phyloP scores from a whole-genome alignment of 2,888 invertebrate species.

The Pseudococcus viburni region DNA sequence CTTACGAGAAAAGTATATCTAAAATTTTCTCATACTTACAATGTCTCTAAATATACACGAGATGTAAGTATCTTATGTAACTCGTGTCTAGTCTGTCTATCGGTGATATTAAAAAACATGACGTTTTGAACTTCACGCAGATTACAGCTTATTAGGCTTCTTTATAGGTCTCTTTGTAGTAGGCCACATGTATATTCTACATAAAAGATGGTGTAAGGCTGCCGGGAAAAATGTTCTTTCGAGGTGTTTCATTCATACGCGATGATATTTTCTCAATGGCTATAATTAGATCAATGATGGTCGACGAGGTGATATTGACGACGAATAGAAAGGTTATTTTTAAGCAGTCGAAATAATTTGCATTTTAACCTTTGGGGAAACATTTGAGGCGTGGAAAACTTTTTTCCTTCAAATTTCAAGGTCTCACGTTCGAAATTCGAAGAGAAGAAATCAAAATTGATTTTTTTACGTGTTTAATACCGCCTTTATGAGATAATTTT shows the following conservation, averaged over 20 bases:
- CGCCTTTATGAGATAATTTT: too few relatives aligned
- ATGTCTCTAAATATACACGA: not conserved
- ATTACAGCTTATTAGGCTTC: conserved; percentile 50
- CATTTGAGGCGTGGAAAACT: not conserved
- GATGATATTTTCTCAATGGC: not conserved
- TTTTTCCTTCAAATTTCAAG: not conserved
- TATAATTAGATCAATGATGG: conserved; percentile 11
- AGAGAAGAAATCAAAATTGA: too few relatives aligned
- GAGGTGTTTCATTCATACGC: conserved; percentile 14
- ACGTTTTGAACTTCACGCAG: conserved; percentile 12
- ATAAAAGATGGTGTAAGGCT: conserved; percentile 34
- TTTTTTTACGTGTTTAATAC: too few relatives aligned
- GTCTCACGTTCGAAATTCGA: too few relatives aligned
- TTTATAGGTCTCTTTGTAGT: conserved; percentile 26
- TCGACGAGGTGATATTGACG: not conserved
- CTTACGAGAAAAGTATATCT: too few relatives aligned
- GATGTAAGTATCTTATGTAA: not conserved
- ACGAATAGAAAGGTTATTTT: conserved; percentile 6
- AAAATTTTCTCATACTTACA: not conserved
- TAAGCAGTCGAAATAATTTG: not conserved
- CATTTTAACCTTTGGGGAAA: not conserved
- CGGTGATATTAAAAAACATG: not conserved
- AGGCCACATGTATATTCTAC: not conserved
- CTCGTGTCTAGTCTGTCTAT: not conserved
- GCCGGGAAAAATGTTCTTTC: conserved; percentile 10